phyloP scores from a whole-genome alignment of 2,113 vertebrate species.

The Rostratula benghalensis region DNA sequence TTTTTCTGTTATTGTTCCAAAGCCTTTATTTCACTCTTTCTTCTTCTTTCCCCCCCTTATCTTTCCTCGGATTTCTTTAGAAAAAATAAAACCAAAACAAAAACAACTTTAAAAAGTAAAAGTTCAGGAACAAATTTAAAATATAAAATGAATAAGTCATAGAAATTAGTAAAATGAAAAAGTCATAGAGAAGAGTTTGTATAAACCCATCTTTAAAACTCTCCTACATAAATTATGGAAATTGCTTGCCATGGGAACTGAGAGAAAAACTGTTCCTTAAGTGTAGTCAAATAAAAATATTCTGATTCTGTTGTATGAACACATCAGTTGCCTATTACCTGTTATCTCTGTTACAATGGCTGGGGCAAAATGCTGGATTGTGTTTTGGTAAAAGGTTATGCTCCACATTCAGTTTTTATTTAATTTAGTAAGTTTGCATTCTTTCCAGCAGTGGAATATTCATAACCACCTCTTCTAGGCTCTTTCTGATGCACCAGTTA shows the following conservation, averaged over 20 bases:
- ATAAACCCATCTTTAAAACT: neutral
- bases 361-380: neutral
- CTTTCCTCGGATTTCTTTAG: slow-evolving; percentile 28
- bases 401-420: neutral
- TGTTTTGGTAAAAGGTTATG: neutral
- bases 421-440: neutral
- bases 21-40: neutral
- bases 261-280: neutral
- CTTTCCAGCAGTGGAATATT: neutral
- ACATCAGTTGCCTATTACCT: neutral
- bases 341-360: neutral
- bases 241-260: neutral
- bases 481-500: neutral
- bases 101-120: neutral
- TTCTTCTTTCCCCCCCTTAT: neutral
- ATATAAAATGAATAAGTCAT: neutral
- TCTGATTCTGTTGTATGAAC: neutral
- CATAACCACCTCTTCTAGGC: neutral
- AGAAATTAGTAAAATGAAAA: too few species aligned
- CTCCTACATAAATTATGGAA: neutral
- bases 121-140: neutral
- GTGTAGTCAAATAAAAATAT: neutral
- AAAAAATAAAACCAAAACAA: neutral
- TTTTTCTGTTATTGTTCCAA: slow-evolving; percentile 53
- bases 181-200: neutral